phyloP scores from a whole-genome alignment of 2,113 vertebrate genomes.

The Urocitellus parryii region DNA sequence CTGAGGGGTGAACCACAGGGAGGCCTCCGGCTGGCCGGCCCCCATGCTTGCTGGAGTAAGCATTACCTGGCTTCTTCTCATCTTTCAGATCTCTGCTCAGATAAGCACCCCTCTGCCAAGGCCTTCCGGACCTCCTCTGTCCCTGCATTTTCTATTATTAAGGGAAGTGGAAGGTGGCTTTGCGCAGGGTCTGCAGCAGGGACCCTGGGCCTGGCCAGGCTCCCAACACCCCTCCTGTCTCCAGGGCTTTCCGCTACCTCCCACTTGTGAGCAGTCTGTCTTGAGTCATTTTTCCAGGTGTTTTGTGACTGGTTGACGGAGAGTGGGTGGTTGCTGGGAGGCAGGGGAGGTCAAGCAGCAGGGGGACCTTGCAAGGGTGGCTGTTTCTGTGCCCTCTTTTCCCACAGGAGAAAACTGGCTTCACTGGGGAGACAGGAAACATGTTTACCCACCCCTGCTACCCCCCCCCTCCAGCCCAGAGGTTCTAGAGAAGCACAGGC shows the following conservation, averaged over 20 bases:
- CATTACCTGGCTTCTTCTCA: background rate
- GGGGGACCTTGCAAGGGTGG: background rate
- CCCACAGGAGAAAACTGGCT: background rate
- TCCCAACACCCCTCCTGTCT: background rate
- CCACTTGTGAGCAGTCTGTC: background rate
- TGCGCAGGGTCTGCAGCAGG: background rate
- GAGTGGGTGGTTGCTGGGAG: background rate
- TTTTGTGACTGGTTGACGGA: background rate
- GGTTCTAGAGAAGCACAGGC: background rate
- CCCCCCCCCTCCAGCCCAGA: background rate
- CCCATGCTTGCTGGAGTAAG: background rate
- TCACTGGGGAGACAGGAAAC: background rate
- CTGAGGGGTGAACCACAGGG: background rate
- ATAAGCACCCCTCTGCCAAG: background rate
- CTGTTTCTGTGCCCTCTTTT: background rate
- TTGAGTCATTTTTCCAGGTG: background rate
- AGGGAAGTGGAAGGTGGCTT: background rate
- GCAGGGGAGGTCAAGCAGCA: background rate
- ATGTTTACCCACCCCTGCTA: background rate
- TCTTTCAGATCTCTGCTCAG: background rate
- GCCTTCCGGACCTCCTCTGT: background rate
- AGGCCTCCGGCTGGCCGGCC: background rate
- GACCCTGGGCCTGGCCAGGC: background rate
- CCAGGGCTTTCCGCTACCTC: background rate
- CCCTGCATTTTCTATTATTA: background rate